Base-by-base conservation (phyloP, 2,888 invertebrate species). In the Orchesella flavescens region DNA sequence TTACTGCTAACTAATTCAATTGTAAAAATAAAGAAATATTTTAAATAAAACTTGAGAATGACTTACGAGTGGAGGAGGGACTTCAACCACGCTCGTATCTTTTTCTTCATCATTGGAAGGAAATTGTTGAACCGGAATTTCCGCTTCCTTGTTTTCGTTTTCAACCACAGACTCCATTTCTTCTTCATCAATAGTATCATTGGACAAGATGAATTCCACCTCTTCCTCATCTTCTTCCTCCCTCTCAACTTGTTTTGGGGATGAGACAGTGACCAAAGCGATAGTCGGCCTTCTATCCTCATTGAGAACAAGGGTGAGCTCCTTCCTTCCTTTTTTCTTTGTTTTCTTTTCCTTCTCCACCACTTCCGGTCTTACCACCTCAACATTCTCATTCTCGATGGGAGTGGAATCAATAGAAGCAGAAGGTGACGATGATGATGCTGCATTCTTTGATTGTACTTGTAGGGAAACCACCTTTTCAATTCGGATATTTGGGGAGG, bases 241-340 rank as follows among this genome's bases (percentile, higher is more conserved):
- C 7, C 9, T n/a, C 21, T 75, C 75, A 49, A 68, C 81, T 13
- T 19, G 43, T 34, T 81, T 75, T 19, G 81, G 81, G 0, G 81
- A 81, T 7, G 23, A 49, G 10, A 57, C 3, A 9, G 44, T 43
- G 1, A 81, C 81, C 44, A 81, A 61, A 13, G 74, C 57, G 17
- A 81, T 61, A 0, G 81, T 81, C 13, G 81, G 81, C 44, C 65
- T 43, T 23, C 73, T 34, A 7, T 72, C 15, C 15, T 63, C 65
- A 66, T n/a, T n/a, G 10, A 19, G 57, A 57, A 17, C 19, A 19
- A 17, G 19, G 3, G 34, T 34, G 34, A 7, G 34, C 34, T 34
- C 34, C 7, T 34, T 34, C 34, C 34, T 34, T 7, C 2, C 34
- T 7, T 34, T 34, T 7, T 57, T 71, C 49, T 1, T 17, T 24